Evolutionary conservation across 2,113 vertebrate species (phyloP).

Genomic region (Machaerirhynchus nigripectus): DNA sequence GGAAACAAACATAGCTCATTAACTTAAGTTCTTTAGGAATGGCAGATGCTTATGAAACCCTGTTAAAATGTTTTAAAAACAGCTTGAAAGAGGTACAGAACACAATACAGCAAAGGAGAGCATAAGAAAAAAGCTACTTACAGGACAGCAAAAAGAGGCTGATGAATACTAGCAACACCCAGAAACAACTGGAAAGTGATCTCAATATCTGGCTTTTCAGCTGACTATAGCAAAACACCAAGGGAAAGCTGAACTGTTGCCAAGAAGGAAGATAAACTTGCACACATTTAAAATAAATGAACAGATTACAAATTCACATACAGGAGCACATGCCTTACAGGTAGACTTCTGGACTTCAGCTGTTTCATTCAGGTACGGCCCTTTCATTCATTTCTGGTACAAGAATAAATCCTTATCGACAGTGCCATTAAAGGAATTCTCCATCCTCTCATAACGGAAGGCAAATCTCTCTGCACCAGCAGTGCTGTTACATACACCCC

Average conservation of each 20-base stretch:
- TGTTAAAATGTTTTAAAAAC: neutral
- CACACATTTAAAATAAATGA: neutral
- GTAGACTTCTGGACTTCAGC: neutral
- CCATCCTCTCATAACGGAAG: neutral
- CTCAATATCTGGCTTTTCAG: neutral
- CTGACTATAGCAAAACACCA: neutral
- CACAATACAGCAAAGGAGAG: neutral
- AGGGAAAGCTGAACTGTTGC: neutral
- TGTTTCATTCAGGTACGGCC: neutral
- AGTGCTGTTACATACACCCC: neutral
- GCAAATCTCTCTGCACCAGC: neutral
- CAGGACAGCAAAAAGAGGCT: neutral
- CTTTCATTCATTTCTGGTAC: neutral
- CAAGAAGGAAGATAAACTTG: slow-evolving; percentile 17
- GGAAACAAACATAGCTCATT: neutral
- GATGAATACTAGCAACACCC: neutral
- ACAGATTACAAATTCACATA: neutral
- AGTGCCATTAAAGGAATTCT: neutral
- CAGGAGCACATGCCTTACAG: neutral
- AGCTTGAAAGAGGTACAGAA: neutral
- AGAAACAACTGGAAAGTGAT: neutral
- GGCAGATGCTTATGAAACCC: neutral
- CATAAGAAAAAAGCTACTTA: neutral
- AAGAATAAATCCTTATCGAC: neutral
- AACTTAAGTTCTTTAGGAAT: neutral